phyloP scores from a whole-genome alignment of 2,888 invertebrate species.

The Gisinianus flammeolus region DNA sequence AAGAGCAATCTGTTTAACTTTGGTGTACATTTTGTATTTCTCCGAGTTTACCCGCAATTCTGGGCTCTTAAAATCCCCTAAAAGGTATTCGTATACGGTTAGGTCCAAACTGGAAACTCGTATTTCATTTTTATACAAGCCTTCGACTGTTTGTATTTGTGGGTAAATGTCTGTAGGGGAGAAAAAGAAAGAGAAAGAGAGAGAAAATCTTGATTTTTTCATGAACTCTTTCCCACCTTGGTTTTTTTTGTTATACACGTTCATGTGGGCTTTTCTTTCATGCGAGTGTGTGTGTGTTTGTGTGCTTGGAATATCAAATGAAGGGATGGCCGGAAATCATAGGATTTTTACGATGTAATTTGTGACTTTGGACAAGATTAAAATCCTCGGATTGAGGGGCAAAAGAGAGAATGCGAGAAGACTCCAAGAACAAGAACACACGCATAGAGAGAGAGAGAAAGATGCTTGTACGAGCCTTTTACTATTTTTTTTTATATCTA shows the following conservation, averaged over 20 bases:
- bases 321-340: neutral
- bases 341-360: conserved; percentile 22
- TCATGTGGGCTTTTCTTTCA: neutral
- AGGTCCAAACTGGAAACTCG: neutral
- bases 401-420: neutral
- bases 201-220: neutral
- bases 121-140: neutral
- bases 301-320: conserved; percentile 28
- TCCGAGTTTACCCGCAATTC: no score
- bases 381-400: neutral
- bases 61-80: neutral
- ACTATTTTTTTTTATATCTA: no score
- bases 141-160: no score
- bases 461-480: no score
- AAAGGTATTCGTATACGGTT: neutral
- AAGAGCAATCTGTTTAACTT: neutral
- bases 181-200: neutral
- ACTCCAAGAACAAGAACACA: no score
- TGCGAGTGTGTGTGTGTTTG: neutral
- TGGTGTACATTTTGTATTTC: no score
- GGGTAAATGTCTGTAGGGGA: neutral
- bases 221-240: neutral
- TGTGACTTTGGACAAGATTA: conserved; percentile 22
- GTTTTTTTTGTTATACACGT: neutral
- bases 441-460: no score